phyloP scores from a whole-genome alignment of 2,797 vertebrate genomes.

The Bradypodion pumilum region DNA sequence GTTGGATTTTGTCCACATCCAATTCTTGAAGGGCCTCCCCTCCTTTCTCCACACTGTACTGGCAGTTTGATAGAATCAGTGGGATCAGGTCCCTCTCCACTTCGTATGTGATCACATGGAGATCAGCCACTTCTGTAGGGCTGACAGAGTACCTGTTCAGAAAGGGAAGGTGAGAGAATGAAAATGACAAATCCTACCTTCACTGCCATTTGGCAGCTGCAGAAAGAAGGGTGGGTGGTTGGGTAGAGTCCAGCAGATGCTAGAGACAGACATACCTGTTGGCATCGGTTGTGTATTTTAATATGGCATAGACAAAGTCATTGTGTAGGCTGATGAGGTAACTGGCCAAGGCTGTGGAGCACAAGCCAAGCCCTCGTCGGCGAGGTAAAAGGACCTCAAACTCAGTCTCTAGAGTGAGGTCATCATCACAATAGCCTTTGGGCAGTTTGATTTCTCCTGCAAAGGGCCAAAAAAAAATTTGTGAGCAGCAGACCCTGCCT shows the following conservation, averaged over 20 bases:
- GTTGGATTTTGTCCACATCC: conserved; percentile 89
- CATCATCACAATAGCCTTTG: conserved; percentile 75
- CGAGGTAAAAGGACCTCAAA: conserved; percentile 87
- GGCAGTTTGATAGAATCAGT: conserved; percentile 90
- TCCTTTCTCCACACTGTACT: conserved; percentile 90
- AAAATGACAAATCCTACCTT: neutral
- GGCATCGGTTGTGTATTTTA: conserved; percentile 79
- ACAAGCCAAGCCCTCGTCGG: conserved; percentile 86
- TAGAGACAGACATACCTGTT: conserved; percentile 75
- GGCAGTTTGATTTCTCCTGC: conserved; percentile 92
- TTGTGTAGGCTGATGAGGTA: conserved; percentile 93
- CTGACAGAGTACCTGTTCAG: conserved; percentile 86
- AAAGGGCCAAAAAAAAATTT: conserved; percentile 1
- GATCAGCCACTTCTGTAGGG: conserved; percentile 85
- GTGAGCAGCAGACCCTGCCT: neutral
- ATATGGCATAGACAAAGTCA: conserved; percentile 79
- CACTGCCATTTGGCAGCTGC: neutral
- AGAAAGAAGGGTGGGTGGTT: rapidly evolving
- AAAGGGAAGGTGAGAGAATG: conserved; percentile 24
- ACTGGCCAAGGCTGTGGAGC: conserved; percentile 89
- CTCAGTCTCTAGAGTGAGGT: conserved; percentile 77
- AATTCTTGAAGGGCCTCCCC: conserved; percentile 85
- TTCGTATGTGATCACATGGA: conserved; percentile 91
- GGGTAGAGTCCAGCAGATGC: rapidly evolving
- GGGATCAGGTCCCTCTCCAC: conserved; percentile 87